Evolutionary conservation across 2,797 vertebrate genomes (phyloP).

Genomic region (Chiroxiphia lanceolata): DNA sequence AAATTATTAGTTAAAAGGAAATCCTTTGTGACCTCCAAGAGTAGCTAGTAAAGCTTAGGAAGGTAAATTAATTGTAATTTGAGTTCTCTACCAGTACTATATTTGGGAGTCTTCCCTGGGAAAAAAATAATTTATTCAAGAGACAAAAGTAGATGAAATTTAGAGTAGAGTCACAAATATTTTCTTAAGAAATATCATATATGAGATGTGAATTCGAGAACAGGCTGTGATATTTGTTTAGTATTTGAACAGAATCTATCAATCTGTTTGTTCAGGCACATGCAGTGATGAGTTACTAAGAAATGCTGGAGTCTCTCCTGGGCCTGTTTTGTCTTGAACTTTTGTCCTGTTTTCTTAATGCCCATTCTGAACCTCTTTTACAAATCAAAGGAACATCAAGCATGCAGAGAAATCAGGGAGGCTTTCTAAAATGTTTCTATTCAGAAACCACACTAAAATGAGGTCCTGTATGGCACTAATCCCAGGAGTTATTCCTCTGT

Average conservation of each 20-base stretch:
- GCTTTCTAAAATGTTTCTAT: not conserved
- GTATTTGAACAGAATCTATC: constrained; percentile 45
- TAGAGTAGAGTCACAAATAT: constrained; percentile 48
- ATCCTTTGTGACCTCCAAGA: not conserved
- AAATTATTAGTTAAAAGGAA: not conserved
- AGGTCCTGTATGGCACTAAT: not conserved
- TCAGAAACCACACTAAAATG: not conserved
- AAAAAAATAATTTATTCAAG: constrained; percentile 43
- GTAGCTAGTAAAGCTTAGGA: not conserved
- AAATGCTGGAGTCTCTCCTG: not conserved
- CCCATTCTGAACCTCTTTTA: not conserved
- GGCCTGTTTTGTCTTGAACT: not conserved
- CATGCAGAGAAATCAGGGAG: not conserved
- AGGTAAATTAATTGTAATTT: not conserved
- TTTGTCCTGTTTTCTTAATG: not conserved
- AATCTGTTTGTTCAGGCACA: constrained; percentile 34
- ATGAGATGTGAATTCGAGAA: constrained; percentile 30
- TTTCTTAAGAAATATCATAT: constrained; percentile 59
- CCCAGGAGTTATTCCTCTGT: not conserved
- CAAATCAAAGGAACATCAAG: not conserved
- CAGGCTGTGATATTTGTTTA: constrained; percentile 60
- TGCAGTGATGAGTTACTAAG: not conserved
- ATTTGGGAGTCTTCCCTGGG: not conserved
- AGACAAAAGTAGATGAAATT: constrained; percentile 43
- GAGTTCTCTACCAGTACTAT: not conserved